Conservation (phyloP, 2,888 invertebrate genomes). For the Alloscopus bannaensis region DNA sequence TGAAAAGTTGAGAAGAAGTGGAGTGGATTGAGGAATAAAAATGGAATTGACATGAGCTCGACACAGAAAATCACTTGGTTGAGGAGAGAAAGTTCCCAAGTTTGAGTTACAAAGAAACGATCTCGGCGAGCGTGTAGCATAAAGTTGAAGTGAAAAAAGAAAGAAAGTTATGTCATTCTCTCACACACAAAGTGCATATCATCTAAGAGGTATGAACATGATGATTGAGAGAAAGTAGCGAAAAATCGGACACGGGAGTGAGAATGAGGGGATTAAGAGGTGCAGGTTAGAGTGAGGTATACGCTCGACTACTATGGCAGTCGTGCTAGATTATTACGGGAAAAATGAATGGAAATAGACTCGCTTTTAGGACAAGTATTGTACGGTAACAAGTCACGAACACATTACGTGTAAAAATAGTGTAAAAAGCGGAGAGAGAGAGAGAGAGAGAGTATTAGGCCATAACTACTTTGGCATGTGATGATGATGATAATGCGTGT, state of each 20-base stretch:
- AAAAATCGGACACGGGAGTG: neutral
- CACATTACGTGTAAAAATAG: no score
- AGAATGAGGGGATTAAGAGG: slow-evolving; percentile 10
- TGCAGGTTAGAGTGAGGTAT: slow-evolving; percentile 6
- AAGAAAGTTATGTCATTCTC: no score
- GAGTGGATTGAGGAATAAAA: slow-evolving; percentile 40
- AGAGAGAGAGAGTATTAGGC: neutral
- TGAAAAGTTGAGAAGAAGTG: slow-evolving; percentile 18
- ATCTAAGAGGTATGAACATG: no score
- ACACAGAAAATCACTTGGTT: slow-evolving; percentile 47
- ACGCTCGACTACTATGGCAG: no score
- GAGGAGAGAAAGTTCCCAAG: neutral
- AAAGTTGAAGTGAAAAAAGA: neutral
- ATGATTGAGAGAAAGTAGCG: no score
- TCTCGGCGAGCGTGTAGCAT: neutral
- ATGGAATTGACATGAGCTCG: slow-evolving; percentile 38
- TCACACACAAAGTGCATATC: no score
- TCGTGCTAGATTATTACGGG: slow-evolving; percentile 5
- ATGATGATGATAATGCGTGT: slow-evolving; percentile 24
- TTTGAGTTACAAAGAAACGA: no score
- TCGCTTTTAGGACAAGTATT: neutral
- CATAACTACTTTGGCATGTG: neutral
- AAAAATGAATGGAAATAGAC: neutral
- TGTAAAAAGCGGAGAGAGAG: no score
- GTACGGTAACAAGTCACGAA: slow-evolving; percentile 14